Evolutionary conservation across 2,888 invertebrate species (phyloP).

Genomic region (Ptychoptera contaminata): DNA sequence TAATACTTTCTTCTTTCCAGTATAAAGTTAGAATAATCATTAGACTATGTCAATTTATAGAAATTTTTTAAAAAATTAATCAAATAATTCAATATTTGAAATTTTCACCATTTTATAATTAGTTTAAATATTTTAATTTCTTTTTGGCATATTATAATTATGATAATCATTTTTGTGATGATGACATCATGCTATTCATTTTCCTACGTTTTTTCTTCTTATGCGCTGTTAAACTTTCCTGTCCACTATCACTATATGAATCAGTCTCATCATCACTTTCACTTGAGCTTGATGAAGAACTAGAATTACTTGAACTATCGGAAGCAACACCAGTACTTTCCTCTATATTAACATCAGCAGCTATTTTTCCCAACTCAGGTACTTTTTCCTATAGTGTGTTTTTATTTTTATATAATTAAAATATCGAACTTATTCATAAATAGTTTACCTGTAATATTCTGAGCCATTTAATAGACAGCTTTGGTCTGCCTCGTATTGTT

Average conservation of each 20-base stretch:
- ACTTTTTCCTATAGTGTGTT: conserved; percentile 40
- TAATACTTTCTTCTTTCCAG: no score
- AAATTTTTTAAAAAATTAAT: no score
- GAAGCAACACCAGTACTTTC: conserved; percentile 83
- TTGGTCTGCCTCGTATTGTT: conserved; percentile 87
- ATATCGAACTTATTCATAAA: neutral
- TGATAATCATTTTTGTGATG: no score
- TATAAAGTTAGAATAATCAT: no score
- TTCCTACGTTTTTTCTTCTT: conserved; percentile 65
- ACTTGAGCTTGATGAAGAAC: conserved; percentile 49
- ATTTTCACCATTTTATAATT: no score
- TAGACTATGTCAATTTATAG: no score
- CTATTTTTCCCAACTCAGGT: conserved; percentile 59
- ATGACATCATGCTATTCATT: conserved; percentile 20
- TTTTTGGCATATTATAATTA: no score
- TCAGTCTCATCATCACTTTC: conserved; percentile 38
- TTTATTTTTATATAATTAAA: neutral
- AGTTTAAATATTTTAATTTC: no score
- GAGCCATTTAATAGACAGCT: conserved; percentile 87
- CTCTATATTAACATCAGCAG: conserved; percentile 70
- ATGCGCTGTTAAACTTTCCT: conserved; percentile 66
- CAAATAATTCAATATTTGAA: no score
- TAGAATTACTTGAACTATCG: conserved; percentile 79
- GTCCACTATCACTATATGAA: conserved; percentile 63
- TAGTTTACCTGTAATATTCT: conserved; percentile 35